Evolutionary conservation across 1,140 invertebrate genomes (phyloP).

Genomic region (Trialeurodes vaporariorum): DNA sequence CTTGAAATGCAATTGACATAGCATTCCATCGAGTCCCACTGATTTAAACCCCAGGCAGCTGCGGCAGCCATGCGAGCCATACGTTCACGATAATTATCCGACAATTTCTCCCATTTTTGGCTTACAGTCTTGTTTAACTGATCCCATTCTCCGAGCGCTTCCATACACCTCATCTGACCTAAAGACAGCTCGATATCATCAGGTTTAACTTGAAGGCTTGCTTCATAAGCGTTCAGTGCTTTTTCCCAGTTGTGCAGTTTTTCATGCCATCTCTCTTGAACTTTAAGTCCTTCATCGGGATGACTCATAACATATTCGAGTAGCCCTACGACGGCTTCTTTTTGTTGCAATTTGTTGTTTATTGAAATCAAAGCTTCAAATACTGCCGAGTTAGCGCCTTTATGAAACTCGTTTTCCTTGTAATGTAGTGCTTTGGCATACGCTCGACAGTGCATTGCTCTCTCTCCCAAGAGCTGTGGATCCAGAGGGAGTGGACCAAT

Average conservation of each 20-base stretch:
- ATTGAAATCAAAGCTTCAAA: conserved; percentile 92
- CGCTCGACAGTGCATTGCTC: conserved; percentile 59
- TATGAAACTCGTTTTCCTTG: conserved; percentile 92
- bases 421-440: conserved; percentile 97
- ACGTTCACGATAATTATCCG: conserved; percentile 56
- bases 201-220: conserved; percentile 42
- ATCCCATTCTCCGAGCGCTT: conserved; percentile 94
- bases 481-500: conserved; percentile 88
- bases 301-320: conserved; percentile 83
- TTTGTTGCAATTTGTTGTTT: conserved; percentile 97
- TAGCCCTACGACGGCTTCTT: conserved; percentile 70
- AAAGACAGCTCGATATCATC: conserved; percentile 70
- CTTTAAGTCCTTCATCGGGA: conserved; percentile 54
- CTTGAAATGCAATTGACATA: conserved; percentile 77
- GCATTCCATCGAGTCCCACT: conserved; percentile 85
- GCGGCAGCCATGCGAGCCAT: conserved; percentile 87
- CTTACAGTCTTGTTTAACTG: conserved; percentile 67
- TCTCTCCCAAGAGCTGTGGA: conserved; percentile 62
- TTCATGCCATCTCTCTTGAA: conserved; percentile 97
- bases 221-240: conserved; percentile 75
- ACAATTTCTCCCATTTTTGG: conserved; percentile 58
- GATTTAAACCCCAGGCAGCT: conserved; percentile 84
- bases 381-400: conserved; percentile 58
- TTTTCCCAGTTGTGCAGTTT: conserved; percentile 98
- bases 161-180: conserved; percentile 92